These are phyloP conservation scores for Cacatua alba DNA, from an alignment of 2,113 vertebrate genomes.

Conservation along the genomic window DNA sequence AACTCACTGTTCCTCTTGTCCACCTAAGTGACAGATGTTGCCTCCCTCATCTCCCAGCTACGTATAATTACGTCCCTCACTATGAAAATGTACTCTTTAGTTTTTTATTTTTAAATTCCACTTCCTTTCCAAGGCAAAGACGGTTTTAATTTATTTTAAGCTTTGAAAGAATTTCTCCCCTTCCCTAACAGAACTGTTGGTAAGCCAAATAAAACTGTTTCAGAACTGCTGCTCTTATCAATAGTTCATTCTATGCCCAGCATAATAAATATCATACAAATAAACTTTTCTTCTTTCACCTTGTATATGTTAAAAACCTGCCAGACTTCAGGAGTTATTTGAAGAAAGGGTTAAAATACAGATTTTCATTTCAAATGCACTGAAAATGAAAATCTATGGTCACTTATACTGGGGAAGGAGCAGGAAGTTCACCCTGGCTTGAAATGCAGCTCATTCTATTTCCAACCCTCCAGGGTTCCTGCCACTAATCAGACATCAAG, in stretches of 20 bases:
- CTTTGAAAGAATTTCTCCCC: neutral
- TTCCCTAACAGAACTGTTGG: neutral
- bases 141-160: neutral
- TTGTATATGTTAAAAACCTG: neutral
- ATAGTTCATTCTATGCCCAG: accelerated
- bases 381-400: neutral
- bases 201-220: neutral
- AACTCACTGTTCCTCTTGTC: neutral
- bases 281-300: neutral
- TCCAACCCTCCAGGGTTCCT: neutral
- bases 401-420: neutral
- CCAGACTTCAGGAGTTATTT: neutral
- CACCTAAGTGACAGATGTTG: neutral
- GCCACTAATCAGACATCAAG: neutral
- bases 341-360: neutral
- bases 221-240: neutral
- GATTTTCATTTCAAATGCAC: neutral
- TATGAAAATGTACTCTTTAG: neutral
- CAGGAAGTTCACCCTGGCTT: accelerated
- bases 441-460: neutral
- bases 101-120: neutral
- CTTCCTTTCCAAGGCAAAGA: neutral
- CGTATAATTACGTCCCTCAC: accelerated
- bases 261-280: neutral
- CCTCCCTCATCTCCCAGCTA: neutral